These are phyloP conservation scores for Imbricaverruca yamaguchii DNA, from an alignment of 2,888 invertebrate genomes.

Conservation along the genomic window DNA sequence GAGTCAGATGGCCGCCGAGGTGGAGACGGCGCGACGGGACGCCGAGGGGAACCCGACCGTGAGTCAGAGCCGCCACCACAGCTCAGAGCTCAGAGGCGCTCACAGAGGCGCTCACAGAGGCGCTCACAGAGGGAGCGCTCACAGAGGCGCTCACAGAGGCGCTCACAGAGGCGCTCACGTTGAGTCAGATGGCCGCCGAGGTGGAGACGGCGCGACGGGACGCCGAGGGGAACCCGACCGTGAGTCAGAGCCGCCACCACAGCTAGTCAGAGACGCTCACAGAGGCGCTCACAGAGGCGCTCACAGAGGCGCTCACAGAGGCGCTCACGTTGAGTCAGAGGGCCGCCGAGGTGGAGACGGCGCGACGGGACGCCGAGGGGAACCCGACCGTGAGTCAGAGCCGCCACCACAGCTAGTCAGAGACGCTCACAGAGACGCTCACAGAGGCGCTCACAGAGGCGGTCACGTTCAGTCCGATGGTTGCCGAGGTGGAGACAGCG, in stretches of 20 bases:
- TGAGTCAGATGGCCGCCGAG: constrained; percentile 72
- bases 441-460: too few relatives aligned
- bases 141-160: too few relatives aligned
- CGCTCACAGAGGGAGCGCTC: too few relatives aligned
- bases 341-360: constrained; percentile 59
- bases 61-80: too few relatives aligned
- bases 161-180: too few relatives aligned
- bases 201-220: constrained; percentile 47
- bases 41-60: constrained; percentile 28
- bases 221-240: constrained; percentile 28
- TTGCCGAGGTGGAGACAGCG: constrained; percentile 59
- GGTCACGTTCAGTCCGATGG: constrained; percentile 68
- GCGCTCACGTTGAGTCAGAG: constrained; percentile 70
- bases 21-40: constrained; percentile 45
- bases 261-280: too few relatives aligned
- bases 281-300: too few relatives aligned
- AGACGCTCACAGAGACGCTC: too few relatives aligned
- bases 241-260: constrained; percentile 26
- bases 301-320: too few relatives aligned
- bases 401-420: too few relatives aligned
- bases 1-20: constrained; percentile 70
- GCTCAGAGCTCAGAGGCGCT: too few relatives aligned
- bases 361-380: constrained; percentile 33
- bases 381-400: constrained; percentile 30
- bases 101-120: too few relatives aligned